A percentile compares a stretch with the other conserved stretches of the same genome.
phyloP scores from a whole-genome alignment of 2,797 vertebrate genomes.

The Microctenopoma stevenorrisi region DNA sequence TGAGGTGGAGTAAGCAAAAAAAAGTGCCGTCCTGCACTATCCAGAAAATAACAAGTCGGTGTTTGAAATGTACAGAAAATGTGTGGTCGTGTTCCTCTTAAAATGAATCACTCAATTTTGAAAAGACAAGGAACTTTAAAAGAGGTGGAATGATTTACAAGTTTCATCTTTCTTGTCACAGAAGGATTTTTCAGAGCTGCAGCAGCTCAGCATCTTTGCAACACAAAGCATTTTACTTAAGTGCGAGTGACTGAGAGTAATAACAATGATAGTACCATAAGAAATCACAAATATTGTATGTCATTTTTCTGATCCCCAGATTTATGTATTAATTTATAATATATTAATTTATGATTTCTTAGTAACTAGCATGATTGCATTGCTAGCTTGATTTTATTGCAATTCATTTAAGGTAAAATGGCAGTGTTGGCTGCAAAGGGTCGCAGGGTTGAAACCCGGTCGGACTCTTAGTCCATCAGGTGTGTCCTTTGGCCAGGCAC shows the following conservation, averaged over 20 bases:
- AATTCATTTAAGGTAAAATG: too few relatives aligned
- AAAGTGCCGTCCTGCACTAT: slow-evolving; percentile 14
- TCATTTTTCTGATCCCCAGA: too few relatives aligned
- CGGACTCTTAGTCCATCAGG: too few relatives aligned
- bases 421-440: too few relatives aligned
- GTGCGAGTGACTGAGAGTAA: not conserved
- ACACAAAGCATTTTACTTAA: not conserved
- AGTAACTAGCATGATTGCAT: too few relatives aligned
- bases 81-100: slow-evolving; percentile 19
- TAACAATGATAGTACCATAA: too few relatives aligned
- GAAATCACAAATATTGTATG: too few relatives aligned
- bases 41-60: slow-evolving; percentile 32
- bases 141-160: slow-evolving; percentile 4
- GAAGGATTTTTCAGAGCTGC: slow-evolving; percentile 17
- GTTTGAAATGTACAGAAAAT: slow-evolving; percentile 10
- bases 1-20: slow-evolving; percentile 3
- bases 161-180: slow-evolving; percentile 16
- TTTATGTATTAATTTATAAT: too few relatives aligned
- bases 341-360: too few relatives aligned
- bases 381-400: too few relatives aligned
- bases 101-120: slow-evolving; percentile 14
- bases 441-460: too few relatives aligned
- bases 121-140: not conserved
- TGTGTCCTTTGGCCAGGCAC: too few relatives aligned
- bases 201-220: not conserved